phyloP scores from a whole-genome alignment of 2,888 invertebrate genomes.

The Perdita meconis region DNA sequence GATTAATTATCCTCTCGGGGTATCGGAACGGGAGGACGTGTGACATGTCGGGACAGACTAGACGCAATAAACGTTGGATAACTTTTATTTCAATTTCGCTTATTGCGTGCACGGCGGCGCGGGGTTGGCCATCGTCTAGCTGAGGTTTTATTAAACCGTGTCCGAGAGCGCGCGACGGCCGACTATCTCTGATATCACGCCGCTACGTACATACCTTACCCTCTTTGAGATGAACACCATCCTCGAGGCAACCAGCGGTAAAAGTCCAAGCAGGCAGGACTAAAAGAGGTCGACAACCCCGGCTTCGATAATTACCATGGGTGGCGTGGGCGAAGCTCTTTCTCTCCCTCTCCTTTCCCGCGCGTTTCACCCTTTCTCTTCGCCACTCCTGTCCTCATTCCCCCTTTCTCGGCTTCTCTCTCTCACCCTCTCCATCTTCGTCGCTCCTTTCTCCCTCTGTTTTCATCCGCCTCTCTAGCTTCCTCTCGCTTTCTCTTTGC shows the following conservation, averaged over 20 bases:
- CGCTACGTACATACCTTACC: constrained; percentile 11
- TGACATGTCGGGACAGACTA: background rate
- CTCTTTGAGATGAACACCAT: constrained; percentile 57
- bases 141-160: constrained; percentile 53
- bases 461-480: constrained; percentile 4
- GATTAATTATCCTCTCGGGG: too few relatives aligned
- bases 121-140: constrained; percentile 1
- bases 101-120: constrained; percentile 19
- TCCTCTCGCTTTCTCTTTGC: constrained; percentile 10
- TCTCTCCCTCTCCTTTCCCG: constrained; percentile 40
- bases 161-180: constrained; percentile 22
- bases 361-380: constrained; percentile 41
- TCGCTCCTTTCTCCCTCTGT: constrained; percentile 5
- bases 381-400: constrained; percentile 15
- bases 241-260: constrained; percentile 60
- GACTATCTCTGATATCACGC: constrained; percentile 44
- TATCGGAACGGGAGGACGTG: too few relatives aligned
- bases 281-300: constrained; percentile 73
- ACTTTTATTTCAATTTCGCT: constrained; percentile 55
- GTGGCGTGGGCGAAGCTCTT: constrained; percentile 64
- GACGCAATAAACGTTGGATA: constrained; percentile 20
- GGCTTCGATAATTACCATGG: constrained; percentile 72
- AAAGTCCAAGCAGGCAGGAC: constrained; percentile 67
- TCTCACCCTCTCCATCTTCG: constrained; percentile 4
- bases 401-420: background rate